These are phyloP conservation scores for Bombus superbus DNA, from an alignment of 1,140 invertebrate genomes.

Conservation along the genomic window DNA sequence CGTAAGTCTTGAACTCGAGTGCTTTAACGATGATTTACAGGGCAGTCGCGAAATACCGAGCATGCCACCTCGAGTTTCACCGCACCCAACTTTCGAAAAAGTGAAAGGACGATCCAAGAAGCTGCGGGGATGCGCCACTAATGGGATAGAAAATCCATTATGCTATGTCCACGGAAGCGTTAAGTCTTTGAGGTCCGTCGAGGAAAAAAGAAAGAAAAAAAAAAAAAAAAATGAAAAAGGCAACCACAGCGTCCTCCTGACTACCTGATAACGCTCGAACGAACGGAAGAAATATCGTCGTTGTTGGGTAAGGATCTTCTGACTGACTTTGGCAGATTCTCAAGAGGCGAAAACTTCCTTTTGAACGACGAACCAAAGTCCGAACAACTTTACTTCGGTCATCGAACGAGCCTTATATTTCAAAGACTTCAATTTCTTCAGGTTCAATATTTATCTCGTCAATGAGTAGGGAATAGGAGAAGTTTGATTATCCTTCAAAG, in stretches of 20 bases:
- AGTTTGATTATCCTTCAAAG: background rate
- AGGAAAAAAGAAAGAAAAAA: background rate
- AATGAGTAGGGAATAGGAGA: background rate
- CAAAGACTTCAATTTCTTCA: slow-evolving; percentile 10
- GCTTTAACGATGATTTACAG: slow-evolving; percentile 55
- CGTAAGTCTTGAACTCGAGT: slow-evolving; percentile 30
- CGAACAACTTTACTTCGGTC: slow-evolving; percentile 14
- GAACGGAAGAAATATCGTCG: background rate
- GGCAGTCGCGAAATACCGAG: slow-evolving; percentile 27
- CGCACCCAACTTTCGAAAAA: background rate
- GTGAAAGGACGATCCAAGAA: background rate
- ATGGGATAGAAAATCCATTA: slow-evolving; percentile 44
- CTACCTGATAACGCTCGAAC: background rate
- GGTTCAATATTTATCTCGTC: slow-evolving; percentile 14
- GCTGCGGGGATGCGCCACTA: background rate
- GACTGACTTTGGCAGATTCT: slow-evolving; percentile 20
- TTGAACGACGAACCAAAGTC: slow-evolving; percentile 16
- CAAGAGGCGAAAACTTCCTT: background rate
- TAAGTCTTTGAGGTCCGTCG: background rate
- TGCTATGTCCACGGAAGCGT: background rate
- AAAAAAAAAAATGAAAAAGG: background rate
- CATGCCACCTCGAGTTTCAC: background rate
- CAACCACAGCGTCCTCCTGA: background rate
- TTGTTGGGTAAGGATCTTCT: background rate
- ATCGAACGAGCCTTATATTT: background rate